phyloP scores from a whole-genome alignment of 2,113 vertebrate species.

The Periophthalmus modestus region DNA sequence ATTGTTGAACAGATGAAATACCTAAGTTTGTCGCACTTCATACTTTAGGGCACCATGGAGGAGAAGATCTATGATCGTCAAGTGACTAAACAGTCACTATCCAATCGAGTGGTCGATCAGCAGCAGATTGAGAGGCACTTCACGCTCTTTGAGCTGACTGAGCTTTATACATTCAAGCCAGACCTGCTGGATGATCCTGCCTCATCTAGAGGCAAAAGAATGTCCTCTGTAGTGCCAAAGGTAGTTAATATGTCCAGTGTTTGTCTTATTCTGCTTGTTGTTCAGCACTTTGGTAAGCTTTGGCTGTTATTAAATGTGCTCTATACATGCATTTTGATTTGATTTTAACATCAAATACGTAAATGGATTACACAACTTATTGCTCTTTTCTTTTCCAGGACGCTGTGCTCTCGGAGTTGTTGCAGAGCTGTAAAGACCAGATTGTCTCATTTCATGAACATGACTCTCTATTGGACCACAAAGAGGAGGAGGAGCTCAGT shows the following conservation, averaged over 20 bases:
- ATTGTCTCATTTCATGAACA: slow-evolving; percentile 95
- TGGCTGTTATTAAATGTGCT: no score
- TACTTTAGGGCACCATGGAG: slow-evolving; percentile 93
- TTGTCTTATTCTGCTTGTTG: no score
- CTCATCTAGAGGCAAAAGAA: slow-evolving; percentile 88
- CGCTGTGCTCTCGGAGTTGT: slow-evolving; percentile 80
- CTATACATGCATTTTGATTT: no score
- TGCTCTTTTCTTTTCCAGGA: slow-evolving; percentile 75
- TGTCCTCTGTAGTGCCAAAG: slow-evolving; percentile 83
- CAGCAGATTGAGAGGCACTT: slow-evolving; percentile 97
- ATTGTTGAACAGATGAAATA: no score
- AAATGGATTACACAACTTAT: background rate
- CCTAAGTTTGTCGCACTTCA: background rate
- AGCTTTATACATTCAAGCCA: slow-evolving; percentile 93
- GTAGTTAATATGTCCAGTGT: slow-evolving; percentile 31
- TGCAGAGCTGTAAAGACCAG: slow-evolving; percentile 85
- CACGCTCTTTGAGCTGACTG: slow-evolving; percentile 91
- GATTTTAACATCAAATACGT: background rate
- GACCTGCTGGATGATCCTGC: slow-evolving; percentile 88
- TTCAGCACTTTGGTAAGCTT: no score
- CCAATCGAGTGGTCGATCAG: slow-evolving; percentile 93
- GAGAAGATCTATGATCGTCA: slow-evolving; percentile 99
- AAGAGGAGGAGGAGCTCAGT: slow-evolving; percentile 92
- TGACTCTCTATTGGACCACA: slow-evolving; percentile 94
- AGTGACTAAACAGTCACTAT: slow-evolving; percentile 94